Base-by-base conservation (phyloP, 2,113 vertebrate species). In the Ictalurus furcatus region DNA sequence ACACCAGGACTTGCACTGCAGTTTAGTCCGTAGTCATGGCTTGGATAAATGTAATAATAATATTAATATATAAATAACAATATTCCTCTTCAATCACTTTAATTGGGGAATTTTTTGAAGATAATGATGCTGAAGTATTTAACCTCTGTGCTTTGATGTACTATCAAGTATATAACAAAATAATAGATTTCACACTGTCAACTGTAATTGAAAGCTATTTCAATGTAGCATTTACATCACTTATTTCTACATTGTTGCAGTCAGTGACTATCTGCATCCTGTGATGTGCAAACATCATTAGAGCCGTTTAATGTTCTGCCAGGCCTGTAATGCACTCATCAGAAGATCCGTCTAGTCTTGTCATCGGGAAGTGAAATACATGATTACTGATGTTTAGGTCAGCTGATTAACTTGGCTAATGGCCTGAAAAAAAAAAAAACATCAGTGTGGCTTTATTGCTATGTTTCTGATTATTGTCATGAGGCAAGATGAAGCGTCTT, bases 381-480 rank as follows among this genome's bases (percentile, higher is more conserved):
- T 44, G 23, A 63, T 84, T 28, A 40, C 21, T 28, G 81, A 84
- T 44, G 34, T 63, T 25, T 25, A 25, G 81, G 81, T 63, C 12
- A 7, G 58, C 13, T 84, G 34, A 63, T 63, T 84, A 84, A 84
- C 78, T 58, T 56, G 78, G 52, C 52, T 19, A 63, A 12, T 44
- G 17, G 58, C 58, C 52, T 59, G 80, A 58, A 58, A 58, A 82
- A 58, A 58, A 58, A 82, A 34, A 82, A 82, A 0, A 34, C 52
- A 59, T 82, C 80, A 82, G 54, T 37, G 19, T 83, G 13, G 56
- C 56, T 61, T 82, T 61, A 40, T 84, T 84, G 30, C 37, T 63
- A 44, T 84, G 34, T 61, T 63, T 63, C 30, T 84, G 81, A 84
- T 63, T 84, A 58, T 40, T 84, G 58, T 63, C 58, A 84, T n/a